Evolutionary conservation across 2,113 vertebrate genomes (phyloP).

Genomic region (Tragelaphus scriptus): DNA sequence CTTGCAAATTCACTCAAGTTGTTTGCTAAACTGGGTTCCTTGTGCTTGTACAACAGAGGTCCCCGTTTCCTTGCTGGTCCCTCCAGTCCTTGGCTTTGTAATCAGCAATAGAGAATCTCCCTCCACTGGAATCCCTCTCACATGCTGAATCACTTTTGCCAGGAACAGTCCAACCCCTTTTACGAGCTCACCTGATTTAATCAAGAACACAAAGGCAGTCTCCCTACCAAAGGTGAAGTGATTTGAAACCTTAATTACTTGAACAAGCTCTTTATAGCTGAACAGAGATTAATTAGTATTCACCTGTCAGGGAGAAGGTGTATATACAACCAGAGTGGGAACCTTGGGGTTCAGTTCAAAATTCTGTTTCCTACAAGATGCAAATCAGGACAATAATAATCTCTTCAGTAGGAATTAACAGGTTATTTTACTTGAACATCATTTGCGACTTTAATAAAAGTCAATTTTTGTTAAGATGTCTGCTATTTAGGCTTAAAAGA

Average conservation of each 20-base stretch:
- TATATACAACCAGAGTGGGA: background rate
- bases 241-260: background rate
- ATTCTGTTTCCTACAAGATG: background rate
- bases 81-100: background rate
- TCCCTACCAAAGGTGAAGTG: background rate
- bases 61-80: background rate
- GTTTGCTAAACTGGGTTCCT: background rate
- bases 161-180: background rate
- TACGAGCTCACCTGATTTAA: background rate
- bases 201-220: background rate
- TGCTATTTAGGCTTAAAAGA: background rate
- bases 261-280: background rate
- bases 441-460: background rate
- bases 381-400: background rate
- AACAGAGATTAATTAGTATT: background rate
- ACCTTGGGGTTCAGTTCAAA: background rate
- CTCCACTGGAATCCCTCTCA: background rate
- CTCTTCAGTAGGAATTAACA: background rate
- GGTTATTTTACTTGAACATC: background rate
- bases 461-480: background rate
- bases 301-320: background rate
- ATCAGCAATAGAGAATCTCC: background rate
- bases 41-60: background rate
- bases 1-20: background rate
- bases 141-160: background rate